phyloP scores from a whole-genome alignment of 2,113 vertebrate genomes.

The Pagrus major region DNA sequence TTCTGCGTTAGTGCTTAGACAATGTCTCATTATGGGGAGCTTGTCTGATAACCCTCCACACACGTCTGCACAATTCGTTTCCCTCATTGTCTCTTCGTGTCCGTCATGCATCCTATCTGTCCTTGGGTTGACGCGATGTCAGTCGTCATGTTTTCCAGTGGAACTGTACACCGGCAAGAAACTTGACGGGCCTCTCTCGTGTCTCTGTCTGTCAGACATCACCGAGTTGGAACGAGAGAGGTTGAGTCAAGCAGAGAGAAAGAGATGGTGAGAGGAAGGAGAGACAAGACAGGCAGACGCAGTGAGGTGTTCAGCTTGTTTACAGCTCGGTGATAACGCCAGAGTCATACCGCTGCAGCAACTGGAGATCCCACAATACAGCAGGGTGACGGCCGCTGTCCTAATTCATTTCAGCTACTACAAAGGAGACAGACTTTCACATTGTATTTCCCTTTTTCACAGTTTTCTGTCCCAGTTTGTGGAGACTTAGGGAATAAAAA shows the following conservation, averaged over 20 bases:
- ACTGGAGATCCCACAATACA: constrained; percentile 16
- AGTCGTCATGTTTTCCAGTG: constrained; percentile 69
- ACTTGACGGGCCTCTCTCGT: constrained; percentile 41
- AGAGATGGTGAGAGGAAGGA: neutral
- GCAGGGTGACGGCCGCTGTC: neutral
- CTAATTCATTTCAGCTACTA: neutral
- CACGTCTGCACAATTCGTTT: constrained; percentile 24
- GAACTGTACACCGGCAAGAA: constrained; percentile 65
- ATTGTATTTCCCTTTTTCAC: no score
- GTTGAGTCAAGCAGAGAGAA: constrained; percentile 14
- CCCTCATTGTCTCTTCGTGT: constrained; percentile 5
- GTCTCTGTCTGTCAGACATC: constrained; percentile 29
- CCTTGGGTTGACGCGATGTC: constrained; percentile 38
- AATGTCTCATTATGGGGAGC: constrained; percentile 72
- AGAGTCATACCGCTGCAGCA: neutral
- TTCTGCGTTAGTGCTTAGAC: constrained; percentile 63
- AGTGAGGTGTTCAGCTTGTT: neutral
- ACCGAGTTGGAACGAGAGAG: constrained; percentile 13
- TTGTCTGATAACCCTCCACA: constrained; percentile 29
- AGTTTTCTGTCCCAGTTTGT: no score
- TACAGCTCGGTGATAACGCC: neutral
- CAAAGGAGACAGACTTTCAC: no score
- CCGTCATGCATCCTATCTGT: constrained; percentile 27
- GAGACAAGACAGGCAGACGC: neutral
- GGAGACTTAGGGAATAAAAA: no score